Evolutionary conservation across 2,888 invertebrate genomes (phyloP).

Genomic region (Tipula unca): DNA sequence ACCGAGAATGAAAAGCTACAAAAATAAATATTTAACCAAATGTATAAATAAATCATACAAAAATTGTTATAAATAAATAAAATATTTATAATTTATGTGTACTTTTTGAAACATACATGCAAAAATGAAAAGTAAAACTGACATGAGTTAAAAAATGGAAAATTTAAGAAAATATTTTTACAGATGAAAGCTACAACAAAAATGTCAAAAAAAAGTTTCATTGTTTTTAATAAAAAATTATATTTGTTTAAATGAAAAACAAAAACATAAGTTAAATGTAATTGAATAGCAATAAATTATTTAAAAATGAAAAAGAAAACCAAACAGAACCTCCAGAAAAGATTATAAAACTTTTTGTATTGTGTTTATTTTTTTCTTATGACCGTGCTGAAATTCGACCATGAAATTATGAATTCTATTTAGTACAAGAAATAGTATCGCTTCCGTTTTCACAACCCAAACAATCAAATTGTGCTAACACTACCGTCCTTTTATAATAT

Average conservation of each 20-base stretch:
- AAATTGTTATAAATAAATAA: neutral
- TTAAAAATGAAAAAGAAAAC: neutral
- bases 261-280: neutral
- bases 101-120: neutral
- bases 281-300: slow-evolving; percentile 2
- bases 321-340: neutral
- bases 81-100: neutral
- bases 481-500: too few species aligned
- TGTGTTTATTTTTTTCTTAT: neutral
- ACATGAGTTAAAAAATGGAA: neutral
- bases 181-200: neutral
- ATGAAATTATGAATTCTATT: too few species aligned
- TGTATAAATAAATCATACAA: too few species aligned
- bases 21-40: neutral
- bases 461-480: too few species aligned
- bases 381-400: too few species aligned
- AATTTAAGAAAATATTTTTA: neutral
- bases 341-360: neutral
- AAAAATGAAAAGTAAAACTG: neutral
- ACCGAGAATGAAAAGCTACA: neutral
- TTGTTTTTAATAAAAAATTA: neutral
- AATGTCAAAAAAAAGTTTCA: neutral
- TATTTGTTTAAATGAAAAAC: neutral
- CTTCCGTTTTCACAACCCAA: too few species aligned
- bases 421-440: too few species aligned